A percentile compares a stretch with the other conserved stretches of the same genome.
Conservation (phyloP, 1,140 invertebrate species). For the Eumeta japonica region DNA sequence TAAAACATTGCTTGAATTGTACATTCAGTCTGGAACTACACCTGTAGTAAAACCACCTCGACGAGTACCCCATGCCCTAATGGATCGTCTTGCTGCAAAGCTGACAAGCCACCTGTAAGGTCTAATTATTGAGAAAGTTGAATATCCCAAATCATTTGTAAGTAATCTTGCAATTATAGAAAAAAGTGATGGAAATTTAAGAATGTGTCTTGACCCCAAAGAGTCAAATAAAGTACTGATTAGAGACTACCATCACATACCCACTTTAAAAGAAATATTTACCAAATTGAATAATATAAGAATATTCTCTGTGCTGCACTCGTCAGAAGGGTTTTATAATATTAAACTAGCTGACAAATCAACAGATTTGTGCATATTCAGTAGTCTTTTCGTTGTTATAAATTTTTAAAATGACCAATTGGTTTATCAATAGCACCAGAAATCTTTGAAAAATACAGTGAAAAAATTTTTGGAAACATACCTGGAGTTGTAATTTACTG, state of each 20-base stretch:
- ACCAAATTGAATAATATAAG: constrained; percentile 11
- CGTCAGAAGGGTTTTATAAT: constrained; percentile 19
- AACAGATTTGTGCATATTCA: constrained; percentile 18
- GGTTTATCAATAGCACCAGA: constrained; percentile 14
- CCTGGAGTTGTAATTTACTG: constrained; percentile 23
- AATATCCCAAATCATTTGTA: constrained; percentile 11
- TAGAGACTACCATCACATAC: constrained; percentile 12
- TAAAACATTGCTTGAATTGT: constrained; percentile 6
- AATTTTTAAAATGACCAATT: constrained; percentile 12
- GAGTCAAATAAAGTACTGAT: constrained; percentile 14
- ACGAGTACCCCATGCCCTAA: constrained; percentile 13
- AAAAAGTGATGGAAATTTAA: constrained; percentile 9
- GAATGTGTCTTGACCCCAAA: constrained; percentile 12
- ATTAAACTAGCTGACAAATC: constrained; percentile 6
- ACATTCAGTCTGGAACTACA: constrained; percentile 6
- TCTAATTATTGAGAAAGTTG: constrained; percentile 13
- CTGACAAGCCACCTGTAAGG: neutral
- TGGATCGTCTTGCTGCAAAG: constrained; percentile 7
- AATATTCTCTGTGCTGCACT: constrained; percentile 16
- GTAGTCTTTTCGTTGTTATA: constrained; percentile 1
- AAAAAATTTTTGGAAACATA: constrained; percentile 20
- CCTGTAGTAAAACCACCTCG: constrained; percentile 14
- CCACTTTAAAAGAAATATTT: constrained; percentile 10
- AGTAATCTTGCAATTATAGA: constrained; percentile 13
- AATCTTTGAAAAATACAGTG: constrained; percentile 16